A percentile compares a stretch with the other conserved stretches of the same genome.
phyloP scores from a whole-genome alignment of 1,140 invertebrate species.

The Subanguina moxae region DNA sequence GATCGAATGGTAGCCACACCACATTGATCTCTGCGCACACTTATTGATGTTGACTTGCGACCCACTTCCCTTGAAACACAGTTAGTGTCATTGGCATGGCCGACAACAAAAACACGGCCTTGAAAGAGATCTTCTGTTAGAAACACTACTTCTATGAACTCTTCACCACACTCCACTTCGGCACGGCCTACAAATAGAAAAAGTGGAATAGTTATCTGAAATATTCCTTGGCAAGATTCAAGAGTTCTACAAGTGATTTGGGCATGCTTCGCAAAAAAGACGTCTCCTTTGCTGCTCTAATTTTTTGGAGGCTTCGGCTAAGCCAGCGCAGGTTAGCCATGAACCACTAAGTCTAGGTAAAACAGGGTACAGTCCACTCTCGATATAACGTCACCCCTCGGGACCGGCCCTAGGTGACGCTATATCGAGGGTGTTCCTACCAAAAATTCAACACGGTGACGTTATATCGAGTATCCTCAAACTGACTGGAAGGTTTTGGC shows the following conservation, averaged over 20 bases:
- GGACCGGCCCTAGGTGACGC: neutral
- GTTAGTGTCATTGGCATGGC: constrained; percentile 51
- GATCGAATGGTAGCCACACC: constrained; percentile 54
- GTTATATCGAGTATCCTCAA: too few species aligned
- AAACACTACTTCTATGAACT: constrained; percentile 56
- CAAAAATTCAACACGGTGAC: too few species aligned
- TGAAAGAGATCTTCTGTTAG: constrained; percentile 48
- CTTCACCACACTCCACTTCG: constrained; percentile 57
- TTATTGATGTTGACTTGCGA: constrained; percentile 51
- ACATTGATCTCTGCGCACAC: constrained; percentile 48
- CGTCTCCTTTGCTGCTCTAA: too few species aligned
- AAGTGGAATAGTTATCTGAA: neutral
- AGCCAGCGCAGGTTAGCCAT: too few species aligned
- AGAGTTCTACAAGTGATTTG: neutral
- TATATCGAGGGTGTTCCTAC: constrained; percentile 13
- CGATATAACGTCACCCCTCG: neutral
- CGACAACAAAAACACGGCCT: constrained; percentile 53
- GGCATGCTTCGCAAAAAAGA: too few species aligned
- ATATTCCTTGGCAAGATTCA: neutral
- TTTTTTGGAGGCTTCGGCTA: too few species aligned
- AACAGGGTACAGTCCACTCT: neutral
- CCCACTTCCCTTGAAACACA: constrained; percentile 50
- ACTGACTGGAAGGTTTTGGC: too few species aligned
- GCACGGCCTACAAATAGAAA: constrained; percentile 38
- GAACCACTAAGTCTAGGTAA: too few species aligned